Conservation (phyloP, 2,888 invertebrate species). For the Andrena marginata region DNA sequence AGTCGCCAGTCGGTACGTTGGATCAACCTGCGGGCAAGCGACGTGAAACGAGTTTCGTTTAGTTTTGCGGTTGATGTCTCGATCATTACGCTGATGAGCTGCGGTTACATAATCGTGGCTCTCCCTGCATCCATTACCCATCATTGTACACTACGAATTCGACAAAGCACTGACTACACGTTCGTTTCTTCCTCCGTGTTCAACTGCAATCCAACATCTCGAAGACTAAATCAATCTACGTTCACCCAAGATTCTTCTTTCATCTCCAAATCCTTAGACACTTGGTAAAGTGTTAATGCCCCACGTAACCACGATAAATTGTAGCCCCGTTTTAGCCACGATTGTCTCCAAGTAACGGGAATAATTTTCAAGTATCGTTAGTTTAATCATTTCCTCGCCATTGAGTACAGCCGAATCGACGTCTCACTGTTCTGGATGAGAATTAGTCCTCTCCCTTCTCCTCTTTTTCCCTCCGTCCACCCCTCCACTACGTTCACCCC, state of each 20-base stretch:
- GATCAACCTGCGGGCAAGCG: conserved; percentile 11
- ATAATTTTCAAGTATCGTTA: not conserved
- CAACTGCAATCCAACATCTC: too few species aligned
- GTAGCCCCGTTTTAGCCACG: not conserved
- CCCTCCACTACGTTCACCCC: not conserved
- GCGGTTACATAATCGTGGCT: conserved; percentile 71
- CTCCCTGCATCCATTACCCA: conserved; percentile 10
- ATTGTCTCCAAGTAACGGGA: not conserved
- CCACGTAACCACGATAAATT: not conserved
- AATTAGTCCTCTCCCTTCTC: not conserved
- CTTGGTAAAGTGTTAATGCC: too few species aligned
- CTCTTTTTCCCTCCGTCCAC: not conserved
- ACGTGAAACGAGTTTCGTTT: conserved; percentile 60
- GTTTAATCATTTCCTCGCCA: not conserved
- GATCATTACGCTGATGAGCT: conserved; percentile 74
- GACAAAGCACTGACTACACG: not conserved
- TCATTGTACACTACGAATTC: not conserved
- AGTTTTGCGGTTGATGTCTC: conserved; percentile 46
- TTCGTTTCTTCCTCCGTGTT: too few species aligned
- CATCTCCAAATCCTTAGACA: too few species aligned
- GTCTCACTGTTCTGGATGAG: not conserved
- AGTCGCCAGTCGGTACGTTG: not conserved
- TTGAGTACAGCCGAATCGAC: not conserved
- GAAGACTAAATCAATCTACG: too few species aligned
- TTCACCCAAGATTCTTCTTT: too few species aligned